These are phyloP conservation scores for Scaptomyza cyrtandrae DNA, from an alignment of 2,888 invertebrate species.

Conservation along the genomic window DNA sequence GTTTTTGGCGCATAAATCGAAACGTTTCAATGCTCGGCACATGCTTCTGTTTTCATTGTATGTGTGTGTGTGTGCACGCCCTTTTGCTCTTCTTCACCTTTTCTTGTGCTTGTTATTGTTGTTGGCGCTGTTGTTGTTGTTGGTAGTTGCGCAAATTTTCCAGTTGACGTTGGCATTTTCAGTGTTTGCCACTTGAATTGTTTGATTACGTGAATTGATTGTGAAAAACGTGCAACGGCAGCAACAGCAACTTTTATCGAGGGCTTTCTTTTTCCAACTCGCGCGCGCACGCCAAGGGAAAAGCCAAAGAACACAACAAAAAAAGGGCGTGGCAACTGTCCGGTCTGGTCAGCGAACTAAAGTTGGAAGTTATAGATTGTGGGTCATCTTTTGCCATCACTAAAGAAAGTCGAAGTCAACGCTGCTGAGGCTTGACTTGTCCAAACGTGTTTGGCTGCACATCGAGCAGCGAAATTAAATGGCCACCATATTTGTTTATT, in stretches of 20 bases:
- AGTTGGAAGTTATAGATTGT: not conserved
- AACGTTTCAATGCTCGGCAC: slow-evolving; percentile 75
- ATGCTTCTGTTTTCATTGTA: slow-evolving; percentile 24
- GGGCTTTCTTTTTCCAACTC: slow-evolving; percentile 1
- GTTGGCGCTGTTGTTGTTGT: slow-evolving; percentile 47
- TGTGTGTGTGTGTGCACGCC: slow-evolving; percentile 10
- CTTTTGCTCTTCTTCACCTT: slow-evolving; percentile 4
- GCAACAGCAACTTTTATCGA: slow-evolving; percentile 54
- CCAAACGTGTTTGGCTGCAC: slow-evolving; percentile 55
- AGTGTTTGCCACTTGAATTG: slow-evolving; percentile 84
- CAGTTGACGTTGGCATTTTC: slow-evolving; percentile 83
- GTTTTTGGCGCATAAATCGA: slow-evolving; percentile 83
- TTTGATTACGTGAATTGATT: slow-evolving; percentile 83
- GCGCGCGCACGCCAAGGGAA: not conserved
- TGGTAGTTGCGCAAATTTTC: slow-evolving; percentile 76
- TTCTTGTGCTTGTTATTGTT: slow-evolving; percentile 13
- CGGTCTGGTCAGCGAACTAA: slow-evolving; percentile 5
- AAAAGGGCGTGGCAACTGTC: slow-evolving; percentile 11
- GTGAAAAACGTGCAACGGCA: slow-evolving; percentile 79
- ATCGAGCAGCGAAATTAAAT: slow-evolving; percentile 70
- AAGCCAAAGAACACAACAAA: not conserved
- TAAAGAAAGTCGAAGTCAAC: slow-evolving; percentile 41
- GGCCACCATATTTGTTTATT: slow-evolving; percentile 40
- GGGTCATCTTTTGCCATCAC: slow-evolving; percentile 48
- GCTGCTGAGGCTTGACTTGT: slow-evolving; percentile 33